Percentiles rank a stretch among this genome's conserved stretches.
These are phyloP conservation scores for Barypeithes pellucidus DNA, from an alignment of 2,888 invertebrate species.

Conservation along the genomic window DNA sequence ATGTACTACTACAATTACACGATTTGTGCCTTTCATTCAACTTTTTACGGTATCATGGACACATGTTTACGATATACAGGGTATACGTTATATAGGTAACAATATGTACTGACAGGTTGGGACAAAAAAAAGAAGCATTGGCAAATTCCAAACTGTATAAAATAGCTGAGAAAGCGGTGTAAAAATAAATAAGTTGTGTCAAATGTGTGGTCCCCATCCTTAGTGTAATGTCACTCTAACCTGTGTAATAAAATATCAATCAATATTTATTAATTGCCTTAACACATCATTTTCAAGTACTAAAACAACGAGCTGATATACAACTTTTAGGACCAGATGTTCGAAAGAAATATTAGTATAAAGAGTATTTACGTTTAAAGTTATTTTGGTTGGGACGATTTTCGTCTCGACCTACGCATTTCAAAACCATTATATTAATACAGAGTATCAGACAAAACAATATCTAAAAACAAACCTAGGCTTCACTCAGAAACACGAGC, in stretches of 20 bases:
- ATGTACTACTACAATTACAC: conserved; percentile 11
- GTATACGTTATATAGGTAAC: too few relatives aligned
- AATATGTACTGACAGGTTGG: background rate
- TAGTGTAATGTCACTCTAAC: background rate
- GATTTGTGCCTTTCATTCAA: conserved; percentile 26
- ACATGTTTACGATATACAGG: conserved; percentile 1
- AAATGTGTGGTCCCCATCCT: too few relatives aligned
- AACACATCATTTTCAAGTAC: background rate
- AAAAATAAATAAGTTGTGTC: too few relatives aligned
- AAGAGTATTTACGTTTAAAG: conserved; percentile 27
- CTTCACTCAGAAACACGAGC: conserved; percentile 21
- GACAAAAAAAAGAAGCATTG: background rate
- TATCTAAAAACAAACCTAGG: conserved; percentile 37
- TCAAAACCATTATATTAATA: conserved; percentile 28
- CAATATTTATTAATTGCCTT: conserved; percentile 5
- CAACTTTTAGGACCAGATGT: conserved; percentile 22
- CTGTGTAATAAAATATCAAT: conserved; percentile 4
- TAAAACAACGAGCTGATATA: conserved; percentile 19
- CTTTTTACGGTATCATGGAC: conserved; percentile 13
- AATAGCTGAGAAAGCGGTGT: too few relatives aligned
- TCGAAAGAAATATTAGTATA: conserved; percentile 27
- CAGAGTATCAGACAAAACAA: conserved; percentile 36
- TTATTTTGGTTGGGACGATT: conserved; percentile 26
- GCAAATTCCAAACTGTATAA: too few relatives aligned
- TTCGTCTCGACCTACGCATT: conserved; percentile 43